Evolutionary conservation across 1,140 invertebrate species (phyloP).

Genomic region (Diachasmimorpha longicaudata): DNA sequence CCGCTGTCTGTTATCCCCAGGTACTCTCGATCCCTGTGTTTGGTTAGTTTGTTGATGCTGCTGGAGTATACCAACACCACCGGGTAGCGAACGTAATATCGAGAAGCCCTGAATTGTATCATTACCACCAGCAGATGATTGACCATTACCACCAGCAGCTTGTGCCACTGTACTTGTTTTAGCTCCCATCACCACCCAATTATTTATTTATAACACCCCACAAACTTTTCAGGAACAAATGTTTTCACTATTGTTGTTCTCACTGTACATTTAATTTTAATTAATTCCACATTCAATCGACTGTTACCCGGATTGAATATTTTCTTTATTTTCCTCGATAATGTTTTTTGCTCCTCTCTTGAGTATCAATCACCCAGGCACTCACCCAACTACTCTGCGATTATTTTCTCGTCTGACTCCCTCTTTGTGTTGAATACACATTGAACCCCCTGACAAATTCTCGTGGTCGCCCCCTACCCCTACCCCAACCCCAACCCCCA

Average conservation of each 20-base stretch:
- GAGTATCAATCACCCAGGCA: not conserved
- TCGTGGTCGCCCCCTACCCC: too few relatives aligned
- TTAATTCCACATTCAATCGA: not conserved
- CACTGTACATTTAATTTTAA: not conserved
- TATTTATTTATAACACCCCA: not conserved
- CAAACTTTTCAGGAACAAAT: not conserved
- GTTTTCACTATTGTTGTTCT: not conserved
- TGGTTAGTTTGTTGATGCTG: slow-evolving; percentile 50
- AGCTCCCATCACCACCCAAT: slow-evolving; percentile 71
- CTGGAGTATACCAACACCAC: slow-evolving; percentile 59
- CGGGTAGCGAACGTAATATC: slow-evolving; percentile 74
- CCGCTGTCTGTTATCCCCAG: slow-evolving; percentile 75
- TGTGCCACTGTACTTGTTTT: slow-evolving; percentile 81
- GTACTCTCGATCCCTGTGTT: slow-evolving; percentile 65
- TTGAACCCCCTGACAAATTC: not conserved
- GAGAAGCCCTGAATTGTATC: slow-evolving; percentile 74
- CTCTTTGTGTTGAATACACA: not conserved
- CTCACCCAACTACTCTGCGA: not conserved
- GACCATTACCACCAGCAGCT: slow-evolving; percentile 73
- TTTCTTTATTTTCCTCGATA: not conserved
- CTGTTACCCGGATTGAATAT: not conserved
- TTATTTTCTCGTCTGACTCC: not conserved
- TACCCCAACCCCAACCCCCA: too few relatives aligned
- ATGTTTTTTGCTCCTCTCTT: not conserved
- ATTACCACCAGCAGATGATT: slow-evolving; percentile 77